A percentile compares a stretch with the other conserved stretches of the same genome.
Evolutionary conservation across 2,797 vertebrate genomes (phyloP).

Genomic region (Anniella stebbinsi): DNA sequence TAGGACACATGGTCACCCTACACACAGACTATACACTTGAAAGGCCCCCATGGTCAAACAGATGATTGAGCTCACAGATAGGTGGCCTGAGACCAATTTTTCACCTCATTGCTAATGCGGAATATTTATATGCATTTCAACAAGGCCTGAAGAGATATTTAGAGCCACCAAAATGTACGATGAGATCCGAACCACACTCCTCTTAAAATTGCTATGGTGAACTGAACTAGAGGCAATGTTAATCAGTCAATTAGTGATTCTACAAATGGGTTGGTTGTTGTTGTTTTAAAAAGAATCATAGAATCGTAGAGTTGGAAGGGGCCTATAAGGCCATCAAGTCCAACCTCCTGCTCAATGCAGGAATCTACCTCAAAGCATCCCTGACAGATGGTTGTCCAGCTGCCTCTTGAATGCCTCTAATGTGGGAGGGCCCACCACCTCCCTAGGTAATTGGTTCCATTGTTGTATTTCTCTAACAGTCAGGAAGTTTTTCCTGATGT

Average conservation of each 20-base stretch:
- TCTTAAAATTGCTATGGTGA: neutral
- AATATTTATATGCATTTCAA: conserved; percentile 14
- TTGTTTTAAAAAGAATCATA: too few species aligned
- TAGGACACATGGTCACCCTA: too few species aligned
- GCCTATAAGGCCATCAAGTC: too few species aligned
- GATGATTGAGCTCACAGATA: neutral
- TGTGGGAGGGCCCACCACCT: too few species aligned
- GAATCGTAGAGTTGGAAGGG: too few species aligned
- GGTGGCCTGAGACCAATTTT: conserved; percentile 33
- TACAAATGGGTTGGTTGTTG: neutral
- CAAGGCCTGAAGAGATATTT: neutral
- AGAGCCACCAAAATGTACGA: conserved; percentile 27
- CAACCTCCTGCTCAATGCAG: too few species aligned
- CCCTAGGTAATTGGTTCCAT: too few species aligned
- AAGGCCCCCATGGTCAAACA: neutral
- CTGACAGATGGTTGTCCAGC: too few species aligned
- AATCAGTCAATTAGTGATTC: neutral
- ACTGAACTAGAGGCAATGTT: neutral
- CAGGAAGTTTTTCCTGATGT: too few species aligned
- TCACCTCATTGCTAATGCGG: conserved; percentile 47
- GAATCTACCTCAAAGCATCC: too few species aligned
- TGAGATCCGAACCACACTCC: neutral
- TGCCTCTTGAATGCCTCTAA: too few species aligned
- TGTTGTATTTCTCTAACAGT: too few species aligned
- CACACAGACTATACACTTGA: neutral